A percentile compares a stretch with the other conserved stretches of the same genome.
These are phyloP conservation scores for Gyrodactylus bullatarudis DNA, from an alignment of 1,140 invertebrate genomes.

Conservation along the genomic window DNA sequence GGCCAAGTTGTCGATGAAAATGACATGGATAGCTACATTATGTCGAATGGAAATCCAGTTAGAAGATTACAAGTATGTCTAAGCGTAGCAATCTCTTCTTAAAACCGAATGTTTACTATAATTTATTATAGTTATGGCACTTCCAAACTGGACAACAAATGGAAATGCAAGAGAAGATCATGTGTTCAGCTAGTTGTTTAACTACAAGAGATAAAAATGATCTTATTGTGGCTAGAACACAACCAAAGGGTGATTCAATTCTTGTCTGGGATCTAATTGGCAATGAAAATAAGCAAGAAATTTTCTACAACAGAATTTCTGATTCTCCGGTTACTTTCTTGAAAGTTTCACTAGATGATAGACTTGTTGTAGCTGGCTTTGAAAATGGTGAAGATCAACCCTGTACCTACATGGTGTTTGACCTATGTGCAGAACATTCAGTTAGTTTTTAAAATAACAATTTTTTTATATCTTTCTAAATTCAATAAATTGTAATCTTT, in stretches of 20 bases:
- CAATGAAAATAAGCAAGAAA: conserved; percentile 16
- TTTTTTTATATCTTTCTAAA: not conserved
- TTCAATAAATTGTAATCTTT: not conserved
- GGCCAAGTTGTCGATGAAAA: conserved; percentile 17
- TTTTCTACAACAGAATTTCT: conserved; percentile 13
- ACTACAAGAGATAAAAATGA: conserved; percentile 12
- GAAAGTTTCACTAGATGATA: conserved; percentile 4
- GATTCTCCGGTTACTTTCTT: not conserved
- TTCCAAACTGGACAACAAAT: conserved; percentile 16
- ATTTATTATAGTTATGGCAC: conserved; percentile 20
- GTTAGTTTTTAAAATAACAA: conserved; percentile 1
- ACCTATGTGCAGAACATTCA: conserved; percentile 13
- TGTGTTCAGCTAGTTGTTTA: conserved; percentile 14
- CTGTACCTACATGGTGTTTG: conserved; percentile 18
- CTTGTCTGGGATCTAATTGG: conserved; percentile 17
- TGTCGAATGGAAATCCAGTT: not conserved
- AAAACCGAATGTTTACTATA: too few species aligned
- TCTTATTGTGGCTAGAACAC: conserved; percentile 16
- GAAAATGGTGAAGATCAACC: conserved; percentile 16
- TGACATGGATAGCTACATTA: not conserved
- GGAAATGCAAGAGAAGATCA: conserved; percentile 14
- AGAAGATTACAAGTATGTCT: too few species aligned
- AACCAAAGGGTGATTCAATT: conserved; percentile 16
- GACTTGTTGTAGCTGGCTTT: conserved; percentile 17
- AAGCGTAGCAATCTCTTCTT: too few species aligned